These are phyloP conservation scores for Melipona bicolor DNA, from an alignment of 2,888 invertebrate species.

Conservation along the genomic window DNA sequence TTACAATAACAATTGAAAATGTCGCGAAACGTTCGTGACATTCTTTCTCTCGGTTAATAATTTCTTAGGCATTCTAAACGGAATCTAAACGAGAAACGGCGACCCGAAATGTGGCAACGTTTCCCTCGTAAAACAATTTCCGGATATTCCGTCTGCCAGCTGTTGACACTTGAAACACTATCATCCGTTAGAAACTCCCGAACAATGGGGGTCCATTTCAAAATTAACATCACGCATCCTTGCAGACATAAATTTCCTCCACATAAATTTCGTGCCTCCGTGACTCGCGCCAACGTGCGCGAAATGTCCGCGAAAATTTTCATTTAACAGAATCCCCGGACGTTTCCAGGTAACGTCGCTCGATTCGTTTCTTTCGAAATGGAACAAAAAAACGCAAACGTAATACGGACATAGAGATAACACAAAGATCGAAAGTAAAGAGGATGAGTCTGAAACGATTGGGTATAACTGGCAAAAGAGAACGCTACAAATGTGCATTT, in stretches of 20 bases:
- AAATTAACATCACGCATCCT: conserved; percentile 18
- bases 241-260: conserved; percentile 5
- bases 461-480: not conserved
- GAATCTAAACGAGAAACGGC: not conserved
- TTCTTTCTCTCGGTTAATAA: no score
- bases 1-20: no score
- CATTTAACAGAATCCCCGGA: not conserved
- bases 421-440: not conserved
- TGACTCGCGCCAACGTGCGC: no score
- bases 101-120: not conserved
- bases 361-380: no score
- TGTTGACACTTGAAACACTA: conserved; percentile 19
- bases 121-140: not conserved
- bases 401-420: no score
- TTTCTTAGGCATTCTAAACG: no score
- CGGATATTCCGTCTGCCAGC: conserved; percentile 1
- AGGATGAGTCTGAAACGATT: not conserved
- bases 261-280: conserved; percentile 1
- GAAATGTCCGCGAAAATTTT: not conserved
- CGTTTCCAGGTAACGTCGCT: not conserved
- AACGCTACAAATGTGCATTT: not conserved
- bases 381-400: no score
- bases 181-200: conserved; percentile 11
- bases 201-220: conserved; percentile 19
- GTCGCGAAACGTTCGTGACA: no score